These are phyloP conservation scores for Diploscapter pachys DNA, from an alignment of 1,140 invertebrate genomes.

Conservation along the genomic window DNA sequence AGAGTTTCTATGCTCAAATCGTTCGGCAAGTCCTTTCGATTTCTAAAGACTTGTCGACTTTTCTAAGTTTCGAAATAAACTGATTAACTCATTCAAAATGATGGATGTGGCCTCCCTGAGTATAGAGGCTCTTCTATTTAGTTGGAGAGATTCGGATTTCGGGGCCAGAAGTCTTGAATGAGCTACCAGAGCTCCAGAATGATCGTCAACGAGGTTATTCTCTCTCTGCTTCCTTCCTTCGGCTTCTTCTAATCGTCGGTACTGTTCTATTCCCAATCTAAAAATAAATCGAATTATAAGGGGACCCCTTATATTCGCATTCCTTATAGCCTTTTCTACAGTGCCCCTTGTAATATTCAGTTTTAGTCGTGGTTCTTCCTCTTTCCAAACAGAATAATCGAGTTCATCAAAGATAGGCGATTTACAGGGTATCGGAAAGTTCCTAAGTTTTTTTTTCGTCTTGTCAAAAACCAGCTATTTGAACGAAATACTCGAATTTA, in stretches of 20 bases:
- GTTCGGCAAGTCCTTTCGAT: constrained; percentile 42
- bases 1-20: constrained; percentile 51
- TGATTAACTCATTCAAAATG: constrained; percentile 45
- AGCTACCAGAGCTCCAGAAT: constrained; percentile 21
- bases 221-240: constrained; percentile 39
- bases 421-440: constrained; percentile 54
- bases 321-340: constrained; percentile 49
- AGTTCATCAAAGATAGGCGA: constrained; percentile 43
- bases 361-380: constrained; percentile 43
- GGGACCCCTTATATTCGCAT: too few relatives aligned
- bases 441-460: constrained; percentile 39
- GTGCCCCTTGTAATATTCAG: constrained; percentile 53
- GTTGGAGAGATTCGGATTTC: constrained; percentile 52
- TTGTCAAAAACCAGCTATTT: neutral
- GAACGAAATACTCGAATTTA: constrained; percentile 44
- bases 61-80: constrained; percentile 11
- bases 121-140: constrained; percentile 50
- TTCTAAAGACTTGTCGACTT: constrained; percentile 38
- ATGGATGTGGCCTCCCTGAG: constrained; percentile 53
- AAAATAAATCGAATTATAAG: too few relatives aligned
- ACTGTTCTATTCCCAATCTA: constrained; percentile 49
- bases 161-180: constrained; percentile 55
- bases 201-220: neutral
- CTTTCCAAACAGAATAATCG: constrained; percentile 48
- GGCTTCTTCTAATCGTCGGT: constrained; percentile 46